phyloP scores from a whole-genome alignment of 2,113 vertebrate species.

The Psittacula cyanocephala region DNA sequence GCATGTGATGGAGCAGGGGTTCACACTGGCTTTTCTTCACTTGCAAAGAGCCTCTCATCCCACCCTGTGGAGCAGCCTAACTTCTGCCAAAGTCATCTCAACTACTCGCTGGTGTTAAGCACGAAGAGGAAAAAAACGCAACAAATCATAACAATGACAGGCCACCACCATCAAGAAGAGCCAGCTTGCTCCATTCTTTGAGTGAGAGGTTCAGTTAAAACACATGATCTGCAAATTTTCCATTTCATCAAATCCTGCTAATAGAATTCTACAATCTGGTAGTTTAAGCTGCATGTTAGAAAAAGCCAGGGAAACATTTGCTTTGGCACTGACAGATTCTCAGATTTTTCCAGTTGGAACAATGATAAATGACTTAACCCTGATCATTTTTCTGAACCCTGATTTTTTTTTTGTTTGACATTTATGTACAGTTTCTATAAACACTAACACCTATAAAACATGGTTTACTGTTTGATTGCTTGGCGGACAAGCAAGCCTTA shows the following conservation, averaged over 20 bases:
- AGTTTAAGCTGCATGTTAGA: slow-evolving; percentile 17
- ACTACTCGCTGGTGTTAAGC: fast-evolving
- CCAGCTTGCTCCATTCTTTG: neutral
- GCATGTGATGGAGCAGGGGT: neutral
- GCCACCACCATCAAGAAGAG: neutral
- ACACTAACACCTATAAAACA: slow-evolving; percentile 84
- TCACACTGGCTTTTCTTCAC: neutral
- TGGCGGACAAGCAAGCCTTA: slow-evolving; percentile 68
- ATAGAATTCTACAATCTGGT: slow-evolving; percentile 43
- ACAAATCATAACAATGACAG: neutral
- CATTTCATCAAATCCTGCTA: slow-evolving; percentile 42
- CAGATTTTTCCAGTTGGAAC: slow-evolving; percentile 71
- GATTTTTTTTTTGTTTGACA: slow-evolving; percentile 79
- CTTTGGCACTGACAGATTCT: slow-evolving; percentile 68
- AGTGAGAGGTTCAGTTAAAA: neutral
- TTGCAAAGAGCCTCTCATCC: neutral
- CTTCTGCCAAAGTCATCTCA: neutral
- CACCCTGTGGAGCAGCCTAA: neutral
- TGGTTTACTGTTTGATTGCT: slow-evolving; percentile 75
- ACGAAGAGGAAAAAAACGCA: neutral
- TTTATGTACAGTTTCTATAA: slow-evolving; percentile 86
- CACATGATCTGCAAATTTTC: slow-evolving; percentile 28
- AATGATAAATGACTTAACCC: slow-evolving; percentile 81
- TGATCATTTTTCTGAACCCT: slow-evolving; percentile 76
- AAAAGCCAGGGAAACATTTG: slow-evolving; percentile 69